Conservation (phyloP, 1,140 invertebrate genomes). For the Metaphire vulgaris region DNA sequence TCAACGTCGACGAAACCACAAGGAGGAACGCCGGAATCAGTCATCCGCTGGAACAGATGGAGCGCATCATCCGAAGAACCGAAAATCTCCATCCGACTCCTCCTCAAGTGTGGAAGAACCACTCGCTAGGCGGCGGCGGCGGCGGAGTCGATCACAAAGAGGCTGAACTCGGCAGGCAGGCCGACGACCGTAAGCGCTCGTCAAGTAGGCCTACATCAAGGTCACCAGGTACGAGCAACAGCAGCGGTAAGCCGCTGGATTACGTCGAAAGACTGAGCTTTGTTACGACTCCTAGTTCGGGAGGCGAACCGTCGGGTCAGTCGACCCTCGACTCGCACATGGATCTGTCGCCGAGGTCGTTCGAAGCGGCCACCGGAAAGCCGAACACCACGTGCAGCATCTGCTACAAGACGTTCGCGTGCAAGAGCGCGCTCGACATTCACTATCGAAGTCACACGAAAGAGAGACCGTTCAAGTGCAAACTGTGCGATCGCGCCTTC, state of each 20-base stretch:
- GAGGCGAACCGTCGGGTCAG: neutral
- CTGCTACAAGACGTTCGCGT: conserved; percentile 97
- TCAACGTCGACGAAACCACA: neutral
- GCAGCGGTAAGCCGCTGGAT: neutral
- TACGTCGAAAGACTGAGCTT: neutral
- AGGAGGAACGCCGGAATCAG: neutral
- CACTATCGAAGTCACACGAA: conserved; percentile 97
- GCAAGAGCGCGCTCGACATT: conserved; percentile 92
- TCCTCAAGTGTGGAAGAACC: neutral
- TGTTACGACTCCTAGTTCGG: neutral
- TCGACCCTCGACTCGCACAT: neutral
- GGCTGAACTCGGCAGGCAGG: too few species aligned
- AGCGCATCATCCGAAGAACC: conserved; percentile 19
- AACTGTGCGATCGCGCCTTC: conserved; percentile 92
- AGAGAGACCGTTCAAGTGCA: conserved; percentile 96
- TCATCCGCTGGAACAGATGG: conserved; percentile 27
- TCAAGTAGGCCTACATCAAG: too few species aligned
- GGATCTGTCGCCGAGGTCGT: conserved; percentile 12
- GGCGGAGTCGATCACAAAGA: too few species aligned
- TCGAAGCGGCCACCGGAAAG: conserved; percentile 52
- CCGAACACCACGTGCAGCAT: conserved; percentile 93
- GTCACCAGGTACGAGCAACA: too few species aligned
- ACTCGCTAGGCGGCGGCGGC: too few species aligned
- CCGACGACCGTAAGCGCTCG: too few species aligned
- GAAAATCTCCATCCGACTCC: neutral